These are phyloP conservation scores for Tipula helvola DNA, from an alignment of 2,888 invertebrate genomes.

Conservation along the genomic window DNA sequence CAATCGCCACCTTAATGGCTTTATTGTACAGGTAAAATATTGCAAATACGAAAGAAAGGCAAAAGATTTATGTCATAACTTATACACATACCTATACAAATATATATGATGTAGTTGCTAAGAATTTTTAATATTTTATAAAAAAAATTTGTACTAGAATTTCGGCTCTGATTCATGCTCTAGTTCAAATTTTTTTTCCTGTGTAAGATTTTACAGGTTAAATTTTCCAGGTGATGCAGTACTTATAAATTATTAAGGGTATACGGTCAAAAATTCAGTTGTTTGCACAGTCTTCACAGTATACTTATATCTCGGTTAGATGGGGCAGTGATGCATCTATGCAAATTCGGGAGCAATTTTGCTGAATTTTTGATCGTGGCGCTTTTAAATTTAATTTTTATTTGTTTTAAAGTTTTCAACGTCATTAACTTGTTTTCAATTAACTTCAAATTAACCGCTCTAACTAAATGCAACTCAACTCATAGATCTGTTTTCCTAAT, in stretches of 20 bases:
- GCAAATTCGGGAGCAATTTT: not conserved
- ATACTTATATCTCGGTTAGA: not conserved
- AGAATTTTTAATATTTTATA: not conserved
- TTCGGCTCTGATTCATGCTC: not conserved
- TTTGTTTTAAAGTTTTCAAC: not conserved
- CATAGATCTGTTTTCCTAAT: no score
- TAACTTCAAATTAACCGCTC: no score
- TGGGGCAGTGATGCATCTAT: no score
- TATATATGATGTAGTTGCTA: not conserved
- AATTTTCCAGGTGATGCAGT: not conserved
- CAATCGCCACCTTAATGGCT: constrained; percentile 92
- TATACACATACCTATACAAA: not conserved
- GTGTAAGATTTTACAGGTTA: not conserved
- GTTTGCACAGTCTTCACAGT: not conserved
- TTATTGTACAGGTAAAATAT: constrained; percentile 83
- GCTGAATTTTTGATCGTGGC: not conserved
- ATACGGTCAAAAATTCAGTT: not conserved
- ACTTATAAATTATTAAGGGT: not conserved
- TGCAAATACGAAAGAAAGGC: not conserved
- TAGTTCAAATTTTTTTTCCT: not conserved
- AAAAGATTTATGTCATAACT: not conserved
- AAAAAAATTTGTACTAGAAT: not conserved
- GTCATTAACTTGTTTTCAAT: no score
- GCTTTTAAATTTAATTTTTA: not conserved
- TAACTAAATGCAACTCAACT: no score